Evolutionary conservation across 2,797 vertebrate species (phyloP).

Genomic region (Periophthalmus magnuspinnatus): DNA sequence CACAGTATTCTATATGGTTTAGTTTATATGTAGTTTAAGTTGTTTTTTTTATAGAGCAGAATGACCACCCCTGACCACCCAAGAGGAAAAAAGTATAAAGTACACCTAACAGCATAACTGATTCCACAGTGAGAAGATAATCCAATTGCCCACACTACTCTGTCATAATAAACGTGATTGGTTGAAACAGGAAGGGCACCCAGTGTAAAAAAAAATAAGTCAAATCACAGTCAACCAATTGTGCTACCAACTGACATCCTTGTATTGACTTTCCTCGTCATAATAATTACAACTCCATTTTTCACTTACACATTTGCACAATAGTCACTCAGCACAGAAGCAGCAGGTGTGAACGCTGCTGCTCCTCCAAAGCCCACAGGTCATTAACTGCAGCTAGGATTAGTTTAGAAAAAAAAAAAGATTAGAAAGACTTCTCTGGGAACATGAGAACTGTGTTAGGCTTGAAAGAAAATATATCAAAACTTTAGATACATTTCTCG

Average conservation of each 20-base stretch:
- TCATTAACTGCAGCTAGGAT: conserved; percentile 60
- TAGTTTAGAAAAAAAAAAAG: conserved; percentile 39
- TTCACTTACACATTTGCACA: conserved; percentile 15
- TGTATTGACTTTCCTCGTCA: conserved; percentile 3
- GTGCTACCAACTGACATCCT: not conserved
- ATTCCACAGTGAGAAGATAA: too few species aligned
- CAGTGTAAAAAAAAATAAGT: not conserved
- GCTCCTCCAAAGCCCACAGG: conserved; percentile 57
- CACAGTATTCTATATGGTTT: too few species aligned
- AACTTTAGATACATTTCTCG: conserved; percentile 52
- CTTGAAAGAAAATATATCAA: conserved; percentile 59
- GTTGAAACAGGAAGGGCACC: not conserved
- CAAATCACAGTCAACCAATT: not conserved
- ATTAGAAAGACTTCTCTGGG: conserved; percentile 45
- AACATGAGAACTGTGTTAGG: conserved; percentile 66
- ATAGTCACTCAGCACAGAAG: conserved; percentile 8
- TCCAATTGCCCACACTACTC: too few species aligned
- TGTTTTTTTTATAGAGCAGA: too few species aligned
- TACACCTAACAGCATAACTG: too few species aligned
- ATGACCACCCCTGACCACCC: too few species aligned
- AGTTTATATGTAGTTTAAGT: too few species aligned
- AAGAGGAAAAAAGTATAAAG: too few species aligned
- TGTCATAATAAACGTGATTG: not conserved
- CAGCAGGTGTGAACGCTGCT: conserved; percentile 45
- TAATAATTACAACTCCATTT: conserved; percentile 3